A percentile compares a stretch with the other conserved stretches of the same genome.
Evolutionary conservation across 2,888 invertebrate genomes (phyloP).

Genomic region (Penaeus monodon): DNA sequence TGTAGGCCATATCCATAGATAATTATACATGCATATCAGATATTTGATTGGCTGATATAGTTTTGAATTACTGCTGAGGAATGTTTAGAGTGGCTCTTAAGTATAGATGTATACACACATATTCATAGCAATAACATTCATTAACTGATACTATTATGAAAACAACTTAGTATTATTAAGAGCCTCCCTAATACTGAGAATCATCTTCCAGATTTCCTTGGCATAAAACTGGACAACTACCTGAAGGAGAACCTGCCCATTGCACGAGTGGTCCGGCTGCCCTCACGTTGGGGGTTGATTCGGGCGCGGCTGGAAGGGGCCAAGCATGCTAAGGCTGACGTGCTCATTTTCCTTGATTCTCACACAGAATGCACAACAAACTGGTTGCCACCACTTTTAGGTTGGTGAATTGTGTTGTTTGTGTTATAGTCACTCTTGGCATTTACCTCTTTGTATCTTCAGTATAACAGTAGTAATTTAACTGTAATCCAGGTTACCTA

Average conservation of each 20-base stretch:
- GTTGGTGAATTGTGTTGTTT: conserved; percentile 69
- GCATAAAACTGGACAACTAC: conserved; percentile 71
- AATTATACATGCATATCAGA: too few species aligned
- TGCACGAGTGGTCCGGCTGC: conserved; percentile 79
- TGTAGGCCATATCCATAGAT: too few species aligned
- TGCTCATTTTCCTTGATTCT: conserved; percentile 89
- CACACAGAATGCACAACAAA: conserved; percentile 92
- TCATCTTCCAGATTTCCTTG: conserved; percentile 48
- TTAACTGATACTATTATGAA: too few species aligned
- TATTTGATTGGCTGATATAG: too few species aligned
- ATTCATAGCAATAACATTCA: too few species aligned
- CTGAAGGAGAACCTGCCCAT: conserved; percentile 76
- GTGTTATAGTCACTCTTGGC: background rate
- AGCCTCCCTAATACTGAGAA: background rate
- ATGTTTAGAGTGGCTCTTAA: too few species aligned
- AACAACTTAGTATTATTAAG: too few species aligned
- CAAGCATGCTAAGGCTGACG: conserved; percentile 80
- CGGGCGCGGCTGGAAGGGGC: conserved; percentile 89
- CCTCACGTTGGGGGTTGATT: conserved; percentile 84
- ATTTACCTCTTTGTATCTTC: background rate
- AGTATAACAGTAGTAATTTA: too few species aligned
- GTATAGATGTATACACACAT: too few species aligned
- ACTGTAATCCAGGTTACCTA: too few species aligned
- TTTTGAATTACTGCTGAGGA: too few species aligned
- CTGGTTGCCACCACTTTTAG: conserved; percentile 90